These are phyloP conservation scores for Cyprinodon diabolis DNA, from an alignment of 2,797 vertebrate genomes.

Conservation along the genomic window DNA sequence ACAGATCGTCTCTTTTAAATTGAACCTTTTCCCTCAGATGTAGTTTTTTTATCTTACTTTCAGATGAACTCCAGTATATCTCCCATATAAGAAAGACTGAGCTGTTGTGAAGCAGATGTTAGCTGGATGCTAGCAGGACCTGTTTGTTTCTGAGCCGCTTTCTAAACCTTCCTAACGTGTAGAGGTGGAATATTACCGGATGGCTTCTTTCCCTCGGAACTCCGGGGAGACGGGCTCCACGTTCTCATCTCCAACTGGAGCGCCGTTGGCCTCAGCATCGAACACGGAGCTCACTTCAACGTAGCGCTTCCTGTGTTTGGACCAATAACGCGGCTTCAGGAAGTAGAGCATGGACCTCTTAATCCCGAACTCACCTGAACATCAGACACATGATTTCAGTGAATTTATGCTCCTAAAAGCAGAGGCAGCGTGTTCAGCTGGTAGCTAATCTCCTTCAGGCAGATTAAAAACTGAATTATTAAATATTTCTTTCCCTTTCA, in stretches of 20 bases:
- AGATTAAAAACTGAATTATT: too few species aligned
- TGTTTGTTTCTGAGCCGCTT: too few species aligned
- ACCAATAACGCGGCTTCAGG: constrained; percentile 95
- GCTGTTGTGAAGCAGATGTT: too few species aligned
- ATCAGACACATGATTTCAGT: neutral
- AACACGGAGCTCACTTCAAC: constrained; percentile 85
- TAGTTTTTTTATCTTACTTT: too few species aligned
- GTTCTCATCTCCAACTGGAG: constrained; percentile 78
- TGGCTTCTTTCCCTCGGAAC: constrained; percentile 94
- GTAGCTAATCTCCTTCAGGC: too few species aligned
- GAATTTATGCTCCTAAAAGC: neutral
- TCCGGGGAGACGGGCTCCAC: constrained; percentile 88
- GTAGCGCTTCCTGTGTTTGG: constrained; percentile 86
- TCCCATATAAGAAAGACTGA: too few species aligned
- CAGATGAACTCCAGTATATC: too few species aligned
- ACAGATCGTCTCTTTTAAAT: too few species aligned
- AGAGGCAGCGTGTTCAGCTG: neutral
- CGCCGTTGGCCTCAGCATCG: constrained; percentile 83
- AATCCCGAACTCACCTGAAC: constrained; percentile 90
- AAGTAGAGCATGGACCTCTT: constrained; percentile 89
- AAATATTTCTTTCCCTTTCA: too few species aligned
- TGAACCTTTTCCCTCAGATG: too few species aligned
- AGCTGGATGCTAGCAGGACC: too few species aligned
- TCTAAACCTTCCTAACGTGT: neutral
- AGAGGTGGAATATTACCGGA: constrained; percentile 82